phyloP scores from a whole-genome alignment of 2,888 invertebrate genomes.

The Dynastes grantii region DNA sequence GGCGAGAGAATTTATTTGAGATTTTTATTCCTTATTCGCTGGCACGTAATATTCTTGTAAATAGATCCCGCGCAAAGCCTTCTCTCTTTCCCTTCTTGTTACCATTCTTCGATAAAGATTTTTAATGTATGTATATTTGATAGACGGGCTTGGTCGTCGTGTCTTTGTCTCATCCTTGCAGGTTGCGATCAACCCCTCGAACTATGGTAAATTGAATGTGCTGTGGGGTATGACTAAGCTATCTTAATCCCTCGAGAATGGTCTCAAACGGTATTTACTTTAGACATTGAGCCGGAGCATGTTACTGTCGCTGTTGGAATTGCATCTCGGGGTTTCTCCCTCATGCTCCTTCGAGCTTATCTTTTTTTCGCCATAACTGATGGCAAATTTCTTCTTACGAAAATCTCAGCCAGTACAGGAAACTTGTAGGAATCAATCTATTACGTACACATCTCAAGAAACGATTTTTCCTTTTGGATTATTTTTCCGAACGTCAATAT shows the following conservation, averaged over 20 bases:
- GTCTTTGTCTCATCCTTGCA: slow-evolving; percentile 21
- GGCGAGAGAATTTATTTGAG: not conserved
- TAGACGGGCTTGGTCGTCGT: not conserved
- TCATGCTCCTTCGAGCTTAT: slow-evolving; percentile 60
- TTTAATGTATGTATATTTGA: slow-evolving; percentile 43
- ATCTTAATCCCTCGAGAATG: slow-evolving; percentile 66
- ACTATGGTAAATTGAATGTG: slow-evolving; percentile 58
- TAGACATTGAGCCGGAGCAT: slow-evolving; percentile 63
- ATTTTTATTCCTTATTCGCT: slow-evolving; percentile 20
- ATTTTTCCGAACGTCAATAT: not conserved
- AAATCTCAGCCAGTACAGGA: slow-evolving; percentile 1
- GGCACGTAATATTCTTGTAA: slow-evolving; percentile 21
- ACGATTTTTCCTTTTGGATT: not conserved
- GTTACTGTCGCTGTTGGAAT: slow-evolving; percentile 27
- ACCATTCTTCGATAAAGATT: slow-evolving; percentile 25
- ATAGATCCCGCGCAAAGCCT: not conserved
- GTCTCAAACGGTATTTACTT: slow-evolving; percentile 65
- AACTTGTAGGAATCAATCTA: slow-evolving; percentile 7
- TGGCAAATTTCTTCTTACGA: slow-evolving; percentile 45
- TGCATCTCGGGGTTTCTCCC: slow-evolving; percentile 18
- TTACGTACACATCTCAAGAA: not conserved
- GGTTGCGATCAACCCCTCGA: slow-evolving; percentile 36
- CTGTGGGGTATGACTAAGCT: slow-evolving; percentile 58
- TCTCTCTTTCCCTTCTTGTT: not conserved
- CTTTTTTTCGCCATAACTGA: slow-evolving; percentile 63